phyloP scores from a whole-genome alignment of 2,888 invertebrate species.

The Rhaphigaster nebulosa region DNA sequence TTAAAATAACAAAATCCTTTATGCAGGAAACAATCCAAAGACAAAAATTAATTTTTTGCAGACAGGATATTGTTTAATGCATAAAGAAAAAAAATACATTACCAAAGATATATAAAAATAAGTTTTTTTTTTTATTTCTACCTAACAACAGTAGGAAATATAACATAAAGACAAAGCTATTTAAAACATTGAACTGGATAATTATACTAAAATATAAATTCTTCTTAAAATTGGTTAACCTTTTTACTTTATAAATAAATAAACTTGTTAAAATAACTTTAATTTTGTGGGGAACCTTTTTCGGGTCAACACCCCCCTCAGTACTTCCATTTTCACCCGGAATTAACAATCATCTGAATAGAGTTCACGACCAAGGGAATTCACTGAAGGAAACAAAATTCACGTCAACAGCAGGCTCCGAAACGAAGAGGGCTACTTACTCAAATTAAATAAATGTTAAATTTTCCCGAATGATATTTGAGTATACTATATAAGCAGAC shows the following conservation, averaged over 20 bases:
- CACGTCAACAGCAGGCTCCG: not conserved
- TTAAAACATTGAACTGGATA: not conserved
- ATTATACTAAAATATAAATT: not conserved
- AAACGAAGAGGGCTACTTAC: not conserved
- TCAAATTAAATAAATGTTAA: slow-evolving; percentile 25
- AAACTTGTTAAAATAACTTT: not conserved
- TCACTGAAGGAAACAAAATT: slow-evolving; percentile 35
- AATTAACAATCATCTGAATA: slow-evolving; percentile 35
- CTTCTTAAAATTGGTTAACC: not conserved
- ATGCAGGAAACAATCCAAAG: too few species aligned
- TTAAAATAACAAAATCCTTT: too few species aligned
- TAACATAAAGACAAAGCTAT: too few species aligned
- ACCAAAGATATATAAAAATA: too few species aligned
- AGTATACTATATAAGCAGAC: not conserved
- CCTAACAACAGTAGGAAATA: not conserved
- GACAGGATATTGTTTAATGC: too few species aligned
- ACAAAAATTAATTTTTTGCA: too few species aligned
- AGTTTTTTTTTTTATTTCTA: too few species aligned
- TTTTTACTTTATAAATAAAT: not conserved
- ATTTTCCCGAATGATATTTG: not conserved
- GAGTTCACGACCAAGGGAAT: not conserved
- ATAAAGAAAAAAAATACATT: too few species aligned
- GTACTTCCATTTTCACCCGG: slow-evolving; percentile 11
- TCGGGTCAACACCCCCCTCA: not conserved
- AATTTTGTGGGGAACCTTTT: not conserved